Base-by-base conservation (phyloP, 2,113 vertebrate species). In the Trachemys scripta region DNA sequence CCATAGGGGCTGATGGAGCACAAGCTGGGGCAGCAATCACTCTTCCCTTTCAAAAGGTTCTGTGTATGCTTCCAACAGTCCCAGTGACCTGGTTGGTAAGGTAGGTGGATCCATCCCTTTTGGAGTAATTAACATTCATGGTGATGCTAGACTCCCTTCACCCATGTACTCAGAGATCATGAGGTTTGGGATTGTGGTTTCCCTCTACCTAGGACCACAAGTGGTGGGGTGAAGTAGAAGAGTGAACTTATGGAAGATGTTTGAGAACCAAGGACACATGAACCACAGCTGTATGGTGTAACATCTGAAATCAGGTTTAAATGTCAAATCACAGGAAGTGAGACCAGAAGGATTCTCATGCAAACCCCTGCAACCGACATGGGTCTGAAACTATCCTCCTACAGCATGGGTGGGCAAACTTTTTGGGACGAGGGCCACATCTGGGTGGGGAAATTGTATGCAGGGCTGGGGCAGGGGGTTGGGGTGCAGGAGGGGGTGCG, bases 41-140 rank as follows among this genome's bases (percentile, higher is more conserved):
- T 80, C 94, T 78, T 35, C 13, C 62, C 92, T 96, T 95, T 87
- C 51, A 93, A 95, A 80, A 25, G 27, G 29, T 92, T 53, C 31
- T 75, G 69, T 22, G 13, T n/a, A 51, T 19, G 3, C 27, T 88
- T 93, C n/a, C n/a, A 31, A 42, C 9, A 85, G 62, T 35, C 50
- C 93, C 31, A 38, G 83, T 76, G 27, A 90, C 8, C 12, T 2
- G 65, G 9, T 22, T 72, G 19, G 5, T n/a, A 38, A 22, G 65
- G 19, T 38, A 72, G 65, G 19, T n/a, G n/a, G 65, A 72, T 11
- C n/a, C 65, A 72, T 72, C 65, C 65, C 16, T n/a, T 72, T 38
- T 22, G 17, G 35, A 38, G n/a, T 47, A 27, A 47, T 42, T 47
- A 78, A 47, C 5, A 78, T 78, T 47, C 11, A 11, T 45, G 24